These are phyloP conservation scores for Octodon degus DNA, from an alignment of 2,113 vertebrate species.

Conservation along the genomic window DNA sequence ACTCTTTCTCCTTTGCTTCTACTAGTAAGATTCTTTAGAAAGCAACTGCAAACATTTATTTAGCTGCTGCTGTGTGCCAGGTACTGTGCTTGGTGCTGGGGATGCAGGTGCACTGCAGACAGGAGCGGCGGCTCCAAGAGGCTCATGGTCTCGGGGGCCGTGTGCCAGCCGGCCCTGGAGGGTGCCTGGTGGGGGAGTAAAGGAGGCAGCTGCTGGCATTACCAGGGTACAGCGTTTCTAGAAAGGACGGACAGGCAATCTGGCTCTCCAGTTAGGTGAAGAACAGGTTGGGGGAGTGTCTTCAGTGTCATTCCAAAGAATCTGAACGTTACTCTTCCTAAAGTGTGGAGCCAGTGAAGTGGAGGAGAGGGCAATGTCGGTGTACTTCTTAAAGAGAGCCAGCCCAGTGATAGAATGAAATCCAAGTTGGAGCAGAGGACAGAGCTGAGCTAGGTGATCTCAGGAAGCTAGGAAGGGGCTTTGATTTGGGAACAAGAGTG, in stretches of 20 bases:
- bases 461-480: slow-evolving; percentile 11
- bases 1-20: slow-evolving; percentile 82
- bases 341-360: slow-evolving; percentile 50
- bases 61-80: slow-evolving; percentile 82
- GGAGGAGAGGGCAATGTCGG: neutral
- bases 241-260: neutral
- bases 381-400: neutral
- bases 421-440: neutral
- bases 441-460: neutral
- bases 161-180: neutral
- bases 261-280: slow-evolving; percentile 40
- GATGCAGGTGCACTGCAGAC: slow-evolving; percentile 25
- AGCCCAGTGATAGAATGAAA: neutral
- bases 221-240: neutral
- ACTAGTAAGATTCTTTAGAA: slow-evolving; percentile 81
- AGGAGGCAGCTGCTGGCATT: neutral
- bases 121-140: neutral
- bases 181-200: slow-evolving; percentile 31
- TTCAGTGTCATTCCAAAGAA: neutral
- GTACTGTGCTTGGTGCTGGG: slow-evolving; percentile 82
- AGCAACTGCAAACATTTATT: slow-evolving; percentile 80
- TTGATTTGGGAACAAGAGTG: neutral
- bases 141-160: neutral
- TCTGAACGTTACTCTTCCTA: slow-evolving; percentile 30
- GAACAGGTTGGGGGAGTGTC: neutral